Conservation (phyloP, 2,113 vertebrate species). For the Protomyctophum bolini region DNA sequence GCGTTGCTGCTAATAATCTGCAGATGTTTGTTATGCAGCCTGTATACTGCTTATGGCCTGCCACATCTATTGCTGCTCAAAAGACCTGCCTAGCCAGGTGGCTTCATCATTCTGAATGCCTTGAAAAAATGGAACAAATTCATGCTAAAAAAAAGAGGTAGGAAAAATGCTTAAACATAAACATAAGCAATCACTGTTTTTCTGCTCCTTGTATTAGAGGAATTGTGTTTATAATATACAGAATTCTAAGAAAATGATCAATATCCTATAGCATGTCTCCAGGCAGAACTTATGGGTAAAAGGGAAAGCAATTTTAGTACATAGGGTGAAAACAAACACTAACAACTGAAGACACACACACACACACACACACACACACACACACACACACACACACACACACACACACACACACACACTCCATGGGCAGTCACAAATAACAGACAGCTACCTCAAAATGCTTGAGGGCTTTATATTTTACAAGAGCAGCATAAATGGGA, state of each 20-base stretch:
- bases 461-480: constrained; percentile 86
- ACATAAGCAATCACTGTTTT: constrained; percentile 12
- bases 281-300: constrained; percentile 58
- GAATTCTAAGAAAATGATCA: constrained; percentile 49
- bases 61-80: background rate
- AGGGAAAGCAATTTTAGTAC: constrained; percentile 70
- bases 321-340: constrained; percentile 48
- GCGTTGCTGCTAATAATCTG: constrained; percentile 14
- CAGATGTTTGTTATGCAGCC: constrained; percentile 25
- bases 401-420: constrained; percentile 35
- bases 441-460: constrained; percentile 73
- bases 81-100: background rate
- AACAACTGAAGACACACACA: constrained; percentile 29
- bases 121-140: constrained; percentile 7
- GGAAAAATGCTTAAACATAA: constrained; percentile 4
- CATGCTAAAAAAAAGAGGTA: background rate
- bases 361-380: constrained; percentile 62
- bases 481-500: constrained; percentile 87
- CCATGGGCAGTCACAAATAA: constrained; percentile 35
- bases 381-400: constrained; percentile 39
- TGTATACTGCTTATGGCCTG: background rate
- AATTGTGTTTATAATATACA: constrained; percentile 38
- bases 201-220: constrained; percentile 18
- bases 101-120: background rate
- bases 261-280: constrained; percentile 54